These are phyloP conservation scores for Alouatta caraya DNA, from an alignment of 2,797 vertebrate genomes.

Conservation along the genomic window DNA sequence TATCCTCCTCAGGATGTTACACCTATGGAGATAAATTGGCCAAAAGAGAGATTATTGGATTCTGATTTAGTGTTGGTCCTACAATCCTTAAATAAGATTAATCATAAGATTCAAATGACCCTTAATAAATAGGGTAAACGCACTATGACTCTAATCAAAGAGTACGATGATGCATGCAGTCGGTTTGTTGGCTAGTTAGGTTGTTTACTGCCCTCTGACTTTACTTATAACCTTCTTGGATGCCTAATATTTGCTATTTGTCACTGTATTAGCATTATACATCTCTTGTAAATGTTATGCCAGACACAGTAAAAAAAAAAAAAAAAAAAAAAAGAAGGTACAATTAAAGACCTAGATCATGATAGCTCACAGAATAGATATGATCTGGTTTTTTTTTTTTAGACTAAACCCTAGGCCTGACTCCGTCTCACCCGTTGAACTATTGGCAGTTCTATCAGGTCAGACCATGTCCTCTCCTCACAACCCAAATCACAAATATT, in stretches of 20 bases:
- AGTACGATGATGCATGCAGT: neutral
- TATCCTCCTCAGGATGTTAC: neutral
- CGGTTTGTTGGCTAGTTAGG: neutral
- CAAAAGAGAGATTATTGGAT: neutral
- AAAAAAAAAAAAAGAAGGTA: neutral
- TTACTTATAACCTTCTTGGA: neutral
- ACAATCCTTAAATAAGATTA: neutral
- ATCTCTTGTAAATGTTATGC: neutral
- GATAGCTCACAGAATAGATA: neutral
- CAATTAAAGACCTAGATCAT: neutral
- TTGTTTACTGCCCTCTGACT: neutral
- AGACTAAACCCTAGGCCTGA: neutral
- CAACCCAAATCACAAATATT: neutral
- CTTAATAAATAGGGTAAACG: neutral
- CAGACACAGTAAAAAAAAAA: neutral
- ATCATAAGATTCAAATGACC: neutral
- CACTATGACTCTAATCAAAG: neutral
- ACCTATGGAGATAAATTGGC: neutral
- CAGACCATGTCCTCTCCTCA: neutral
- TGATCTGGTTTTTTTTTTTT: rapidly evolving
- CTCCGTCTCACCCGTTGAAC: neutral
- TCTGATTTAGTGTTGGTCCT: neutral
- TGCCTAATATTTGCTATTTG: neutral
- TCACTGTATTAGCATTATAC: neutral
- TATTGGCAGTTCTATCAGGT: neutral